Base-by-base conservation (phyloP, 2,797 vertebrate genomes). In the Sebastiscus tertius region DNA sequence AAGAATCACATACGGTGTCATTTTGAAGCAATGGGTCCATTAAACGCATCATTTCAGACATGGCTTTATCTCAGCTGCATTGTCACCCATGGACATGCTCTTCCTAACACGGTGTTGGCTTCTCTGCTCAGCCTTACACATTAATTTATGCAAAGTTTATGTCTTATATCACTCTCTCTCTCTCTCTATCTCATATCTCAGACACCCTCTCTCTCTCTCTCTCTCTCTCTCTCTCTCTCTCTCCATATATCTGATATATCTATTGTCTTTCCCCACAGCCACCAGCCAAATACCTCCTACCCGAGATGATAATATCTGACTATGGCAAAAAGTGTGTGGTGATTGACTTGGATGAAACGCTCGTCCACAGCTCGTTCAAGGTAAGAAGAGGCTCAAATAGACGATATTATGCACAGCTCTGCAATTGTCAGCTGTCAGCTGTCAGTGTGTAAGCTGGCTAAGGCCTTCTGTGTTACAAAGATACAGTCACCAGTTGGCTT, bases 331-430 rank as follows among this genome's bases (percentile, higher is more conserved):
- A 98, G 90, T 99, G 98, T 89, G 98, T 99, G 93, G 98, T 99
- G 93, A 99, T 99, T 84, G 98, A 99, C 94, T 94, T 99, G 95
- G 98, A 99, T 86, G 98, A 99, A 93, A 99, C 98, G 2, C 94
- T 99, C 77, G 98, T 99, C 87, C 98, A 99, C 96, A 99, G 98
- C 94, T 99, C 98, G 33, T 99, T 99, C 95, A 99, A 99, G 98
- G 98, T 99, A 96, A 96, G 75, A 67, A 12, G 33, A 75, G 36
- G 14, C 56, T 39, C 27, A 58, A 26, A 33, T 3, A 26, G 1
- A 34, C 71, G 36, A 55, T 52, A 16, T 49, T 46, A 6, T 67
- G 42, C 14, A 64, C 33, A 39, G 24, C 29, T 69, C 18, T 42
- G 24, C 12, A 16, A 1, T 22, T 70, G 18, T 75, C n/a, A 72